phyloP scores from a whole-genome alignment of 2,797 vertebrate species.

The Tragopan temminckii region DNA sequence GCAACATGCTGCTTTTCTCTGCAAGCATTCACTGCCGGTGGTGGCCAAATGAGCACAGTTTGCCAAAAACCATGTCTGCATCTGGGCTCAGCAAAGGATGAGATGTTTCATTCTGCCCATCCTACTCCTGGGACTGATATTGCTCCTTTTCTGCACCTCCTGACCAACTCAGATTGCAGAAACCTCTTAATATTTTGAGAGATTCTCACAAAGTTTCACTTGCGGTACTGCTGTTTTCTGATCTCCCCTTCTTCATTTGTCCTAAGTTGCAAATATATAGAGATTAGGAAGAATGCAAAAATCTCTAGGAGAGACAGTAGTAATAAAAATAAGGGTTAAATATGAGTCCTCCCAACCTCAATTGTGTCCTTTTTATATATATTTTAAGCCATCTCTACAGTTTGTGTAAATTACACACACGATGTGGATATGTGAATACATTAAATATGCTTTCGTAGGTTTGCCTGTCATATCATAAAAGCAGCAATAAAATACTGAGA shows the following conservation, averaged over 20 bases:
- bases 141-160: background rate
- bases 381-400: slow-evolving; percentile 26
- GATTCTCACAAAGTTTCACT: background rate
- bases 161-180: fast-evolving
- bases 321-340: background rate
- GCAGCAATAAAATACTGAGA: slow-evolving; percentile 56
- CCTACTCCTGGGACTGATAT: background rate
- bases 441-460: slow-evolving; percentile 49
- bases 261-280: background rate
- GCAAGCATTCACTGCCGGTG: background rate
- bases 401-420: slow-evolving; percentile 47
- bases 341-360: background rate
- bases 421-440: background rate
- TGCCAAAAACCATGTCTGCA: background rate
- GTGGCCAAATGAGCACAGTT: background rate
- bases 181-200: background rate
- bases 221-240: fast-evolving
- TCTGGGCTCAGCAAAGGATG: background rate
- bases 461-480: slow-evolving; percentile 63
- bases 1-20: background rate
- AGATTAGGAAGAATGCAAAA: background rate
- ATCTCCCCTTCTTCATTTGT: background rate
- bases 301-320: background rate
- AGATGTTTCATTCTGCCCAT: background rate
- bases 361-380: background rate